Base-by-base conservation (phyloP, 2,113 vertebrate genomes). In the Cephalopterus ornatus region DNA sequence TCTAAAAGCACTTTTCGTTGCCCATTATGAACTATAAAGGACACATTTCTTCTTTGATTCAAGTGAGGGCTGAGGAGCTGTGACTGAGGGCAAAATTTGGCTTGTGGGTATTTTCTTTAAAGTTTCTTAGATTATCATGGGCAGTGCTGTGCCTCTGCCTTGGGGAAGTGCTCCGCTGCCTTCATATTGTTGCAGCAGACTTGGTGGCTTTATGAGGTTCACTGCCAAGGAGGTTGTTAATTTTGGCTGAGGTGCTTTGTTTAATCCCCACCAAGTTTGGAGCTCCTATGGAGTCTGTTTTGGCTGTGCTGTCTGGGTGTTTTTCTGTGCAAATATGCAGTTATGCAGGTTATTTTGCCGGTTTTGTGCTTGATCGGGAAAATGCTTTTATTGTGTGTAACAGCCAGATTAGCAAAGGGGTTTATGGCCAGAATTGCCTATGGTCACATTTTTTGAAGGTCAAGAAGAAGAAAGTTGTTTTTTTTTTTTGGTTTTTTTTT, bases 201-300 rank as follows among this genome's bases (percentile, higher is more conserved):
- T 61, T 22, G 5, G 33, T 88, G 81, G 78, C 70, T 96, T 77
- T 82, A 6, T 4, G 9, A 62, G 49, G 39, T 88, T 49, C 44
- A 6, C 50, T 88, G 96, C 95, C 96, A 97, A 89, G 72, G 82
- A 83, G 33, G 41, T 85, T 97, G 96, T 97, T 97, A 91, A 67
- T 96, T 97, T 95, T 97, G 97, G 86, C 95, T 73, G 52, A 73
- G 47, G 50, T 62, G 32, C 52, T 83, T 63, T 11, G 56, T 97
- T 82, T 95, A 95, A 95, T 94, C 83, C 75, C 28, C 12, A 63
- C 78, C 46, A 41, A 89, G 74, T 68, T 70, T 65, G 75, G 63
- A 71, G 30, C 90, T 96, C 92, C 85, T 72, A 27, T 63, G 82
- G 91, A 78, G 87, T 86, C 94, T 85, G 80, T 89, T 97, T 93